phyloP scores from a whole-genome alignment of 1,140 invertebrate genomes.

The Pseudomyrmex dendroicus region DNA sequence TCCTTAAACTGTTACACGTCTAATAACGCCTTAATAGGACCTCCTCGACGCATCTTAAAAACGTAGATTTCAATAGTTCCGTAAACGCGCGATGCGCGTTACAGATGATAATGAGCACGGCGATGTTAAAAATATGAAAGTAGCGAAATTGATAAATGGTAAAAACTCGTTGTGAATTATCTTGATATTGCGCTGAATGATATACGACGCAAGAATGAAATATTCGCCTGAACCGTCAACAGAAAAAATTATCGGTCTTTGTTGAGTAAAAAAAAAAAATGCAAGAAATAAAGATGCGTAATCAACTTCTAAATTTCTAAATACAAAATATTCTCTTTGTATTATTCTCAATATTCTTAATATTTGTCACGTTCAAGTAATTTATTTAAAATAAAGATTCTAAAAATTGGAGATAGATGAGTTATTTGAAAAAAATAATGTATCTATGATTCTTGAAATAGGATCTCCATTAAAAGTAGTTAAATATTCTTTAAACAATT shows the following conservation, averaged over 20 bases:
- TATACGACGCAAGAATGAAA: slow-evolving; percentile 47
- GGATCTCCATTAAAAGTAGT: neutral
- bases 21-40: slow-evolving; percentile 21
- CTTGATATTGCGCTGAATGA: slow-evolving; percentile 54
- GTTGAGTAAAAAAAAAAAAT: neutral
- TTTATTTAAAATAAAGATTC: neutral
- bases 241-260: slow-evolving; percentile 17
- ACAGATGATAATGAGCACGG: slow-evolving; percentile 9
- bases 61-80: neutral
- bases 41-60: neutral
- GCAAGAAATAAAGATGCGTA: neutral
- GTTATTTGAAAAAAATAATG: neutral
- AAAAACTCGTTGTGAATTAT: slow-evolving; percentile 54
- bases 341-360: neutral
- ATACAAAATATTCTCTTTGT: too few species aligned
- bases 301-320: neutral
- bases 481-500: neutral
- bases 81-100: slow-evolving; percentile 1
- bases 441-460: too few species aligned
- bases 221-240: slow-evolving; percentile 37
- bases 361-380: neutral
- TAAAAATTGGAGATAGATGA: neutral
- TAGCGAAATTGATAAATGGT: slow-evolving; percentile 60
- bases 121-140: slow-evolving; percentile 52
- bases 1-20: slow-evolving; percentile 12